Evolutionary conservation across 2,113 vertebrate genomes (phyloP), one percentile per base, ranked within the genome.

Genomic region (Varanus komodoensis): DNA sequence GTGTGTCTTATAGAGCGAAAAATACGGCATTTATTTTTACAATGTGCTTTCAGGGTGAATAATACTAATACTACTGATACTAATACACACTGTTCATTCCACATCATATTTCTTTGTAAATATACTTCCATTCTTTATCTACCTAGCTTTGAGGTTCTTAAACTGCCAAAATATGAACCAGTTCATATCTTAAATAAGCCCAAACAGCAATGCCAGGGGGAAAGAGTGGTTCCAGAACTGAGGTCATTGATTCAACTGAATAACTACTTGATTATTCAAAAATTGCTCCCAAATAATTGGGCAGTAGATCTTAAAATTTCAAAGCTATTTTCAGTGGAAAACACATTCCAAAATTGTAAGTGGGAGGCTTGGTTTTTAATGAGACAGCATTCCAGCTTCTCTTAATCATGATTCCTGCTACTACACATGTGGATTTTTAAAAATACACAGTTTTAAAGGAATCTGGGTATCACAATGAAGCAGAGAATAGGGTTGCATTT

Each of bases 161-260:
- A 29, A 15, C 64, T 83, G 88, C n/a, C 48, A 83, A 64, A 34
- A 50, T 17, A 44, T 57, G 82, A 83, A 8, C 57, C 23, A 25
- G 29, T 93, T 93, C 74, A 75, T 83, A 87, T 89, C 25, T 86
- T 29, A 78, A 52, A 32, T 87, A 78, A 29, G n/a, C 23, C 34
- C 1, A 12, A 64, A 34, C 27, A 48, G 34, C 32, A 69, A 11
- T 19, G 5, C 8, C 64, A 25, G 57, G 52, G 11, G 32, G 52
- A 77, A 32, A 75, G 21, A 75, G 23, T 12, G 12, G 1, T 34
- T 9, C n/a, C 38, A 61, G 34, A 34, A 64, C 27, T 32, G 25
- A 6, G 52, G 52, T 54, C 52, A 54, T 54, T 54, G 52, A 64
- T 23, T 67, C 17, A 6, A 82, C 3, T 25, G 21, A 48, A 25